A percentile compares a stretch with the other conserved stretches of the same genome.
Evolutionary conservation across 2,888 invertebrate species (phyloP).

Genomic region (Aphodius granarius): DNA sequence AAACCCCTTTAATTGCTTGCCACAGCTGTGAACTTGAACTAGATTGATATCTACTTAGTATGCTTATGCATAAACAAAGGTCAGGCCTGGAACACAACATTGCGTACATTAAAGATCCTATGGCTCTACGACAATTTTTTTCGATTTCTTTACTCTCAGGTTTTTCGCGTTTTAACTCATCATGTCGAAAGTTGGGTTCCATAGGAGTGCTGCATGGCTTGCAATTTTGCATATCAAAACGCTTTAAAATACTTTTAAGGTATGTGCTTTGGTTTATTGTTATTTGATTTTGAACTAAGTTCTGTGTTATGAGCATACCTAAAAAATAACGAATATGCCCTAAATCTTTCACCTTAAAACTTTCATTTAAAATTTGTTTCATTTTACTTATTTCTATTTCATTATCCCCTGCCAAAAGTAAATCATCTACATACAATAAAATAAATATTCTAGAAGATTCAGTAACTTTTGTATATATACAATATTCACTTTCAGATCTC

Average conservation of each 20-base stretch:
- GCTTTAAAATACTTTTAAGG: neutral
- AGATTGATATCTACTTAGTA: neutral
- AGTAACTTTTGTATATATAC: too few relatives aligned
- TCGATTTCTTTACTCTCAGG: slow-evolving; percentile 14
- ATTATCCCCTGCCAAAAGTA: neutral
- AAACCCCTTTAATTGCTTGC: slow-evolving; percentile 28
- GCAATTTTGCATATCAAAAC: slow-evolving; percentile 14
- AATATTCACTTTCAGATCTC: neutral
- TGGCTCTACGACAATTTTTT: slow-evolving; percentile 1
- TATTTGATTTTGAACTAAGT: neutral
- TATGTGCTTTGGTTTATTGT: slow-evolving; percentile 5
- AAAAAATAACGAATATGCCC: slow-evolving; percentile 1
- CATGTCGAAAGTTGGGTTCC: neutral
- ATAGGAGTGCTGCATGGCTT: slow-evolving; percentile 11
- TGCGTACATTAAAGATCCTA: neutral
- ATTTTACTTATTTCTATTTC: neutral
- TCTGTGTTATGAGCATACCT: slow-evolving; percentile 8
- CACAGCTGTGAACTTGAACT: slow-evolving; percentile 15
- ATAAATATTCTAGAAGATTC: too few relatives aligned
- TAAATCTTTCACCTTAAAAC: slow-evolving; percentile 14
- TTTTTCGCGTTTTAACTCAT: neutral
- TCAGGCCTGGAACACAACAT: neutral
- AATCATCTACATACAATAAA: neutral
- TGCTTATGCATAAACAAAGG: neutral
- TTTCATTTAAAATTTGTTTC: neutral